Evolutionary conservation across 2,888 invertebrate genomes (phyloP).

Genomic region (Cantharis rufa): DNA sequence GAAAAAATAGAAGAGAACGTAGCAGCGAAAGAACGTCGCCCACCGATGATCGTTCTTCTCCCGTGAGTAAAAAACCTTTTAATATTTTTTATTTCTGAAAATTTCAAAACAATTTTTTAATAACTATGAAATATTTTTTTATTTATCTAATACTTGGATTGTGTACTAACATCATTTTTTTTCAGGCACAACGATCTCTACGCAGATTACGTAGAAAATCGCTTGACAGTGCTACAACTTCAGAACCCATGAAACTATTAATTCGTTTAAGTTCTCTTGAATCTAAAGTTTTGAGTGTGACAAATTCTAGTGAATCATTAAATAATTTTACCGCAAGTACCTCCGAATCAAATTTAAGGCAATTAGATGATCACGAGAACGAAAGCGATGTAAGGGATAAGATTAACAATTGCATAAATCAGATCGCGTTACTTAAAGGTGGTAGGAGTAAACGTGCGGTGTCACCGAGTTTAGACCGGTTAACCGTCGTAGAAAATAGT

Average conservation of each 20-base stretch:
- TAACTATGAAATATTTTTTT: no score
- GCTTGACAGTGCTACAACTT: conserved; percentile 76
- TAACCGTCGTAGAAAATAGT: conserved; percentile 68
- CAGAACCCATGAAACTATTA: conserved; percentile 80
- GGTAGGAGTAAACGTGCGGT: conserved; percentile 66
- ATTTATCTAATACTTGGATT: no score
- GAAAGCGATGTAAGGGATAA: conserved; percentile 67
- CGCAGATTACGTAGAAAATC: conserved; percentile 72
- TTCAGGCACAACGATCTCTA: conserved; percentile 46
- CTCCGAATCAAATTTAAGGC: conserved; percentile 38
- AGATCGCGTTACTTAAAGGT: conserved; percentile 65
- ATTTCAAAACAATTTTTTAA: no score
- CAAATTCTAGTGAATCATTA: conserved; percentile 64
- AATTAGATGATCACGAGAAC: conserved; percentile 36
- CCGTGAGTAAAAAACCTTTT: conserved; percentile 7
- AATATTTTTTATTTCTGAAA: no score
- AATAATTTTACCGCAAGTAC: conserved; percentile 56
- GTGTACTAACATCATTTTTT: not conserved
- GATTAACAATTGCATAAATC: conserved; percentile 69
- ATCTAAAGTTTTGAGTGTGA: conserved; percentile 72
- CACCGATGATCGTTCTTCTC: conserved; percentile 53
- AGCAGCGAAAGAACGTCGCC: conserved; percentile 52
- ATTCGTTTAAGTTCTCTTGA: conserved; percentile 77
- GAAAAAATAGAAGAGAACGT: conserved; percentile 58
- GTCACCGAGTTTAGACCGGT: conserved; percentile 68